Evolutionary conservation across 2,113 vertebrate species (phyloP), one percentile per base, ranked within the genome.

Genomic region (Anguilla rostrata): DNA sequence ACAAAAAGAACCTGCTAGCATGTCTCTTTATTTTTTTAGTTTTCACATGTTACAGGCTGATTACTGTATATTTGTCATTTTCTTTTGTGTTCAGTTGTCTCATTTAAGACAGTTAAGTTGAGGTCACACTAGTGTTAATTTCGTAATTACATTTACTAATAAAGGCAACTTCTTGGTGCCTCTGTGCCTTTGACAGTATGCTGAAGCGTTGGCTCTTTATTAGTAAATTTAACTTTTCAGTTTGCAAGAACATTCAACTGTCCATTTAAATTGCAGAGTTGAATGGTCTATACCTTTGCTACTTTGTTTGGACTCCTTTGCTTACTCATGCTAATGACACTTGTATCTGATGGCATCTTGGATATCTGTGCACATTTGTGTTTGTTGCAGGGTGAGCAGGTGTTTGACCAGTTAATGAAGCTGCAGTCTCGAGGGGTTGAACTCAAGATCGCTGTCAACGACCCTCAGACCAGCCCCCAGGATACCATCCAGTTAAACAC

Each of bases 401-500:
- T 96, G 6, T 95, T 97, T 18, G 87, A 94, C 41, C 84, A 88
- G 39, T 88, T 97, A 16, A 93, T 90, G 87, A 63, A 84, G 18
- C 94, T 97, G 16, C 60, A 92, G 84, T 89, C 94, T 29, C 95
- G 89, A 87, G 94, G 93, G 0, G 90, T 96, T 34, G 87, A 91
- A n/a, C 92, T 97, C 11, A 91, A 90, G 63, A 86, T 96, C 0
- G 94, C 95, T 0, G 94, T 97, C 7, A 96, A 96, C 12, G 87
- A 89, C 15, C 96, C 95, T 0, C 94, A 96, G 90, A 81, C 80
- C 4, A 93, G 88, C 0, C 83, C 82, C 15, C 34, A 85, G 5
- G 95, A 97, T 89, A 95, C 94, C 0, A 86, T 83, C 0, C 93
- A 96, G 18, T 83, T 97, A 84, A 83, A 90, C 39, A 89, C 63